Evolutionary conservation across 2,888 invertebrate species (phyloP).

Genomic region (Himalopsyche kuldschensis): DNA sequence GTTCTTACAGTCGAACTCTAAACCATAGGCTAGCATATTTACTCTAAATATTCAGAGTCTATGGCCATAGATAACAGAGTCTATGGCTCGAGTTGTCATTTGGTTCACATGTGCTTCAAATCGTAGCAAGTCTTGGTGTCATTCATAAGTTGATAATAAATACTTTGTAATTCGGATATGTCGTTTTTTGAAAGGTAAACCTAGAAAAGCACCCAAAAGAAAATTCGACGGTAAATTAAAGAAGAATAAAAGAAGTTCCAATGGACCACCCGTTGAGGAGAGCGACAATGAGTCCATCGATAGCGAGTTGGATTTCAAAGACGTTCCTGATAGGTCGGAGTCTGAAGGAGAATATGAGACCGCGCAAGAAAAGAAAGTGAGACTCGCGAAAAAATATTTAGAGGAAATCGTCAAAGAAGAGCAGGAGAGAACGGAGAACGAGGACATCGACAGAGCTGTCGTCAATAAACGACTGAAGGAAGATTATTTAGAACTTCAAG

Average conservation of each 20-base stretch:
- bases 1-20: too few relatives aligned
- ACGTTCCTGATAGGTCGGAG: conserved; percentile 55
- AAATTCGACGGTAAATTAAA: conserved; percentile 54
- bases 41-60: not conserved
- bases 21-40: too few relatives aligned
- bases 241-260: conserved; percentile 37
- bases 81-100: not conserved
- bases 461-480: conserved; percentile 77
- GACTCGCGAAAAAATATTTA: conserved; percentile 87
- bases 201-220: conserved; percentile 58
- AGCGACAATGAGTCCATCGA: conserved; percentile 66
- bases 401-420: conserved; percentile 84
- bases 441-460: conserved; percentile 64
- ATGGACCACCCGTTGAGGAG: conserved; percentile 43
- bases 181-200: conserved; percentile 65
- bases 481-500: conserved; percentile 85
- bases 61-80: not conserved
- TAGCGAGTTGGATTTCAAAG: conserved; percentile 65
- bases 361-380: conserved; percentile 85
- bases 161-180: conserved; percentile 6
- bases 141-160: not conserved
- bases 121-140: not conserved
- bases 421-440: conserved; percentile 66
- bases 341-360: conserved; percentile 75
- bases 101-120: not conserved